Base-by-base conservation (phyloP, 2,888 invertebrate species). In the Amiota communis region DNA sequence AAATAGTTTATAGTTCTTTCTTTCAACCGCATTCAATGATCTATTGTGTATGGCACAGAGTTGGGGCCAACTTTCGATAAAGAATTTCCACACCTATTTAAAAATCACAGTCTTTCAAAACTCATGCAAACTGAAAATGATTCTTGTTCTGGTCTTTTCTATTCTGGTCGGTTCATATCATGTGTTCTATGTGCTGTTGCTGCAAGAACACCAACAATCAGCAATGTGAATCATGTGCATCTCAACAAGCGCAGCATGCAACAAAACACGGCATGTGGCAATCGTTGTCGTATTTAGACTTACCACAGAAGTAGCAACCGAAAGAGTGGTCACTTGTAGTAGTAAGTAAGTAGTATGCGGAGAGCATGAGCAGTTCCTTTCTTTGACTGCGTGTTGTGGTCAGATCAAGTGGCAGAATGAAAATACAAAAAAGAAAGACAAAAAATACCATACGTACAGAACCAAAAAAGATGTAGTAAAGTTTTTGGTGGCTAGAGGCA, bases 201-300 rank as follows among this genome's bases (percentile, higher is more conserved):
- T 47, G 64, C 47, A 8, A 64, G 64, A n/a, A 15, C 8, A 17
- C 59, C 15, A 46, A n/a, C 47, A 47, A 47, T 10, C 15, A n/a
- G 48, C 15, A 20, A 64, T 36, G 17, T 15, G 64, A 47, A 64
- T 64, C 36, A 36, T 64, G 64, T 48, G 12, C 9, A n/a, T 65
- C 36, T 65, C 48, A 65, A 65, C 65, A 65, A 48, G 65, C 65
- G 48, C 65, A 65, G 65, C 65, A 65, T 65, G 65, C 65, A n/a
- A 48, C 17, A 11, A 59, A 23, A 65, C n/a, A 48, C 65, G 65
- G 65, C 65, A 65, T 65, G 65, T 48, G 65, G 65, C 65, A 65
- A 65, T 65, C 20, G 59, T 36, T 36, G 36, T 6, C 36, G 36
- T 36, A 36, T 36, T 36, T 36, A 6, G 36, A 36, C 36, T 36